phyloP scores from a whole-genome alignment of 1,140 invertebrate species.

The Galendromus occidentalis region DNA sequence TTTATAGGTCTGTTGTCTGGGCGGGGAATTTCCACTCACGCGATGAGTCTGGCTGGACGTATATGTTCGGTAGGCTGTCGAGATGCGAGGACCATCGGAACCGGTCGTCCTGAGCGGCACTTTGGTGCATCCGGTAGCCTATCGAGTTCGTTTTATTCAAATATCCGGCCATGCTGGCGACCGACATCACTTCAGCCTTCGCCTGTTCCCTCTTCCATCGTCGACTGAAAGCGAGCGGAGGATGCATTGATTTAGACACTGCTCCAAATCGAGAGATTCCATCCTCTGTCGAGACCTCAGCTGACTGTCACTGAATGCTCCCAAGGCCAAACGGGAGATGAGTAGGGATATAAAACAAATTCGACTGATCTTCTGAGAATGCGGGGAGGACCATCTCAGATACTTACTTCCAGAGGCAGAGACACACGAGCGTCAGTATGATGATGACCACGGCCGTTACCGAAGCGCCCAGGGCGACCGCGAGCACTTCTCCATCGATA shows the following conservation, averaged over 20 bases:
- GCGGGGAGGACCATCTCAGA: not conserved
- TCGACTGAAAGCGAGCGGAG: slow-evolving; percentile 36
- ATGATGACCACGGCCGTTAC: slow-evolving; percentile 69
- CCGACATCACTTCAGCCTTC: slow-evolving; percentile 32
- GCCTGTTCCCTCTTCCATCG: slow-evolving; percentile 70
- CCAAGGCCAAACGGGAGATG: not conserved
- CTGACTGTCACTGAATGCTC: not conserved
- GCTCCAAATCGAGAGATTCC: not conserved
- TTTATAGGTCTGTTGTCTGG: no score
- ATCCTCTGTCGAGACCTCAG: not conserved
- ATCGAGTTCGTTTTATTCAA: not conserved
- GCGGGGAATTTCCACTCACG: not conserved
- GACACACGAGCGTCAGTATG: slow-evolving; percentile 55
- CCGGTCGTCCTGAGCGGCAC: not conserved
- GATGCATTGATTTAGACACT: not conserved
- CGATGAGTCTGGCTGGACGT: not conserved
- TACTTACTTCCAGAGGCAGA: slow-evolving; percentile 68
- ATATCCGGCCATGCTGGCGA: slow-evolving; percentile 22
- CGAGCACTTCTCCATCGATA: slow-evolving; percentile 71
- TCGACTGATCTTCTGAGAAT: no score
- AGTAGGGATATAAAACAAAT: not conserved
- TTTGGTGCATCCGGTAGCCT: not conserved
- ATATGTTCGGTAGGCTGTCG: not conserved
- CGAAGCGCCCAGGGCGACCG: slow-evolving; percentile 67
- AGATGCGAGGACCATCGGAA: slow-evolving; percentile 7